Conservation (phyloP, 1,140 invertebrate species). For the Halesus radiatus region DNA sequence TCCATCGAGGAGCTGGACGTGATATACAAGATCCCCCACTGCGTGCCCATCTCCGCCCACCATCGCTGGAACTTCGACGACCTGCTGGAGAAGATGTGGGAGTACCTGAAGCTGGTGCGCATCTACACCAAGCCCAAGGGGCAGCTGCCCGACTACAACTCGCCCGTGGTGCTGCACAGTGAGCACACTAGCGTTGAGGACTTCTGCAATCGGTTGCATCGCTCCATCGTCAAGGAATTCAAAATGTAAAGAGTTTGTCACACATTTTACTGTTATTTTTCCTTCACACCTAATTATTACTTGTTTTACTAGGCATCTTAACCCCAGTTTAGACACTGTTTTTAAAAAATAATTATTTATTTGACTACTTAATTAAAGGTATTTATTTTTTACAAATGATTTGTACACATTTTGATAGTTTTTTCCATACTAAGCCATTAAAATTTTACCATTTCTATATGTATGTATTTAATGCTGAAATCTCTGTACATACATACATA, state of each 20-base stretch:
- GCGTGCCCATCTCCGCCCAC: constrained; percentile 99
- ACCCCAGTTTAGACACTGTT: too few relatives aligned
- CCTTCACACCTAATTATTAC: too few relatives aligned
- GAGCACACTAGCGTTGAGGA: constrained; percentile 94
- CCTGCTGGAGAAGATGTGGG: constrained; percentile 98
- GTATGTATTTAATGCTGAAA: too few relatives aligned
- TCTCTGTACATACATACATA: too few relatives aligned
- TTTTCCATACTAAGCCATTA: too few relatives aligned
- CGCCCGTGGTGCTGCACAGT: constrained; percentile 94
- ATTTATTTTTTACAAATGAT: too few relatives aligned
- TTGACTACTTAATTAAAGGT: too few relatives aligned
- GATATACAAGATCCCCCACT: constrained; percentile 99
- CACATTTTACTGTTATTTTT: constrained; percentile 46
- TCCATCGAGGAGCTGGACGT: constrained; percentile 97
- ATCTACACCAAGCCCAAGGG: constrained; percentile 99
- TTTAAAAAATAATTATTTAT: too few relatives aligned
- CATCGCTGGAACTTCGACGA: constrained; percentile 99
- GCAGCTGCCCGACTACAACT: constrained; percentile 97
- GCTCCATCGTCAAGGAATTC: constrained; percentile 97
- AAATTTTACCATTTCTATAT: too few relatives aligned
- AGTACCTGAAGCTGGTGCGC: constrained; percentile 94
- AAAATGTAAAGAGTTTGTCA: constrained; percentile 87
- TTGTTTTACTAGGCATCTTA: too few relatives aligned
- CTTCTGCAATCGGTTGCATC: constrained; percentile 99
- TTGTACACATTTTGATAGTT: too few relatives aligned